Evolutionary conservation across 2,888 invertebrate species (phyloP), one percentile per base, ranked within the genome.

Genomic region (Augiades crinisus): DNA sequence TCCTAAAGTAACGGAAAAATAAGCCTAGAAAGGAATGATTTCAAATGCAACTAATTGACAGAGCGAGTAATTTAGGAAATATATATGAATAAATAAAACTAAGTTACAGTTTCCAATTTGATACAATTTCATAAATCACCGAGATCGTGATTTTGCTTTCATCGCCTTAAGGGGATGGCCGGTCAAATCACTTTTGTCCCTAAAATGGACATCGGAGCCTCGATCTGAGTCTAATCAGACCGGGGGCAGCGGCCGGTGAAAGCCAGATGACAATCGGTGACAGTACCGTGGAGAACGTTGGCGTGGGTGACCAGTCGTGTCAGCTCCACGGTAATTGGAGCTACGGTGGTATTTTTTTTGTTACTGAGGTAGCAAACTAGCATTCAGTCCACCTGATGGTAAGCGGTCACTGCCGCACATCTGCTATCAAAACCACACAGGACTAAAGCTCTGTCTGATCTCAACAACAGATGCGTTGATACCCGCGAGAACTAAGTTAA

Each of bases 181-280:
- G 31, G 47, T 22, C 31, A 33, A 24, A 40, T 40, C 22, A 49
- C 19, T 37, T 47, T 47, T 37, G 47, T 49, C 40, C 40, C 47
- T 49, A 49, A 49, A 40, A 49, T 38, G 40, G 40, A 33, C 33
- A 49, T 33, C 33, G 24, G 22, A 33, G 7, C 33, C 14, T 33
- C 47, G 22, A 40, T 41, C 41, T 27, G 10, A 27, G 27, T 5
- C 24, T n/a, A 10, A 27, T 49, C 47, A 24, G 22, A 40, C 27
- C 19, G 16, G 16, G 22, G 33, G 33, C 47, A 31, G 16, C 16
- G 38, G 22, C 12, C 8, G 31, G 38, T 22, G 47, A 47, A 47
- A 47, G 47, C 40, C 30, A 31, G 47, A 47, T 47, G 47, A 31
- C 31, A 47, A 47, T 47, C 47, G 14, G 38, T 38, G 19, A 7